A percentile compares a stretch with the other conserved stretches of the same genome.
phyloP scores from a whole-genome alignment of 2,888 invertebrate genomes.

The Caenorhabditis sp. region DNA sequence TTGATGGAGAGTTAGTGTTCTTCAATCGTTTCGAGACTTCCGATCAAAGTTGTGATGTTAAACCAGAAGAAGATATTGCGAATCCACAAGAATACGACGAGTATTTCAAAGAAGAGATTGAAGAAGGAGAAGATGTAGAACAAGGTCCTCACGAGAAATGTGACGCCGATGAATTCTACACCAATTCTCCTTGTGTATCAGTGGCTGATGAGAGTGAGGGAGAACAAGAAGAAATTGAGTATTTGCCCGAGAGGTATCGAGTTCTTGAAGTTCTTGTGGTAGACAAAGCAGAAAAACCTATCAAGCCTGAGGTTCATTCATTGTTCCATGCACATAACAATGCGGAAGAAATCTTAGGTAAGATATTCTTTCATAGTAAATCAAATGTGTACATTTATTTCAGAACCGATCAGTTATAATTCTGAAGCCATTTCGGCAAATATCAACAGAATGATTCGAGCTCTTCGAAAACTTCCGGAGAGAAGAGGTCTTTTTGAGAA shows the following conservation, averaged over 20 bases:
- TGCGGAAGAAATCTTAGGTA: too few species aligned
- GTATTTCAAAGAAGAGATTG: background rate
- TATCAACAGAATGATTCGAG: conserved; percentile 11
- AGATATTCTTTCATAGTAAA: too few species aligned
- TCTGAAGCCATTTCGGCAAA: background rate
- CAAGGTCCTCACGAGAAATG: background rate
- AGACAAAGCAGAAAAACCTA: too few species aligned
- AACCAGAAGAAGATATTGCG: background rate
- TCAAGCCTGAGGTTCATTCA: too few species aligned
- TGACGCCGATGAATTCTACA: conserved; percentile 1
- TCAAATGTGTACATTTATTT: too few species aligned
- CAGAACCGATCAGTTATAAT: background rate
- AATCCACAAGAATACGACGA: background rate
- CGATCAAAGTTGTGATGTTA: background rate
- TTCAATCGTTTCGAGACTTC: too few species aligned
- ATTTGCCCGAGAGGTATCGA: background rate
- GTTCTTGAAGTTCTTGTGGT: background rate
- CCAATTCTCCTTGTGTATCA: background rate
- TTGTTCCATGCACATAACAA: too few species aligned
- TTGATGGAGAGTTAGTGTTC: too few species aligned
- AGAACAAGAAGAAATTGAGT: background rate
- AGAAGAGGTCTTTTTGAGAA: conserved; percentile 8
- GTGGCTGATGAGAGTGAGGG: background rate
- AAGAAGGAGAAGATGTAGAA: background rate
- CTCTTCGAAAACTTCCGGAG: conserved; percentile 23